Evolutionary conservation across 2,888 invertebrate genomes (phyloP).

Genomic region (Alitta virens): DNA sequence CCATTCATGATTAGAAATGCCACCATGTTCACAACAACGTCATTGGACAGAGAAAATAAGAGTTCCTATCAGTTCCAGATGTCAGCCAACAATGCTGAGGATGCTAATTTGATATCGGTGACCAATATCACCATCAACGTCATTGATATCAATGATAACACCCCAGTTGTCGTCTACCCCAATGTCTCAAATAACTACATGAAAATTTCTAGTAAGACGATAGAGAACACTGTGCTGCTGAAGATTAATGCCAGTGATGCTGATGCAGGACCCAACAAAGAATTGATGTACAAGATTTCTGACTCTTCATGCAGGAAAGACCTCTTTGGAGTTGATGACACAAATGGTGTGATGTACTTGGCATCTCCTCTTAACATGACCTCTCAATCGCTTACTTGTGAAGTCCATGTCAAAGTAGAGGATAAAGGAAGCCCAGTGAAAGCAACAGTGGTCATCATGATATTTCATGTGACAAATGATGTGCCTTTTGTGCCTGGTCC

Average conservation of each 20-base stretch:
- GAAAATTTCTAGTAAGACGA: background rate
- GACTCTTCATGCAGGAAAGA: background rate
- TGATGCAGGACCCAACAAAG: conserved; percentile 3
- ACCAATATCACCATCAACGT: background rate
- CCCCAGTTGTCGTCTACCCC: conserved; percentile 2
- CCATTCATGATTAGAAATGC: no score
- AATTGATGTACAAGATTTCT: background rate
- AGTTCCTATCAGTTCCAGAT: conserved; percentile 8
- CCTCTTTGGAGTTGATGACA: conserved; percentile 4
- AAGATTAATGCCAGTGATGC: conserved; percentile 1
- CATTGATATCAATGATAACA: conserved; percentile 5
- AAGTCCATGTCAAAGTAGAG: background rate
- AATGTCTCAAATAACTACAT: background rate
- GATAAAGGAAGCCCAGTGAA: background rate
- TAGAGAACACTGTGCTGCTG: background rate
- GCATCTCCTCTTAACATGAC: background rate
- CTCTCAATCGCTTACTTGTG: background rate
- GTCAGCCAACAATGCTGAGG: background rate
- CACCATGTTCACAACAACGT: background rate
- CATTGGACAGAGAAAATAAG: conserved; percentile 21
- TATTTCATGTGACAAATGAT: background rate
- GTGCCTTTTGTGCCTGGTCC: background rate
- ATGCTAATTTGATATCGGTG: background rate
- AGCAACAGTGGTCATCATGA: background rate
- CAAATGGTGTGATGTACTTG: background rate